Conservation (phyloP, 2,113 vertebrate genomes). For the Nycticebus coucang region DNA sequence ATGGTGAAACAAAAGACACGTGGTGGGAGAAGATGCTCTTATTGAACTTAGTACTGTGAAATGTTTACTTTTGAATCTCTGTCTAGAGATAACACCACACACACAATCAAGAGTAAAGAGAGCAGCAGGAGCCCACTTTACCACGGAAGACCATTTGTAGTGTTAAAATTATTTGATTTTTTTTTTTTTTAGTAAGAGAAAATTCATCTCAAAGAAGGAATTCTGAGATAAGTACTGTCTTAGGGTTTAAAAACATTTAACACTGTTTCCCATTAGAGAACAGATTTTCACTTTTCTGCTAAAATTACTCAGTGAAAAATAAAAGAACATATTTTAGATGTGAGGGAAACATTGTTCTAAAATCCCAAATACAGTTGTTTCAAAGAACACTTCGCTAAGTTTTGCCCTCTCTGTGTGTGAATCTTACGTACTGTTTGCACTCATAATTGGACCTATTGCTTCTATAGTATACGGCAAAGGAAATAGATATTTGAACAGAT, state of each 20-base stretch:
- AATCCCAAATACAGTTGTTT: background rate
- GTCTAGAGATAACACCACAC: background rate
- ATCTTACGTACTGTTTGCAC: accelerated
- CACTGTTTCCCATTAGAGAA: background rate
- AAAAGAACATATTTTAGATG: background rate
- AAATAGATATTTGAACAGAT: background rate
- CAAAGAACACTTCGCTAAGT: background rate
- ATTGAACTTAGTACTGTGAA: background rate
- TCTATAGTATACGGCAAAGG: background rate
- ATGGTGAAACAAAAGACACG: background rate
- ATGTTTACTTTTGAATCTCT: background rate
- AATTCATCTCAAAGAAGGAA: background rate
- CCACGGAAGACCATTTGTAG: background rate
- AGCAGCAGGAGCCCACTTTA: accelerated
- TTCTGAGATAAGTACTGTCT: background rate
- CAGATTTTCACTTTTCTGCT: background rate
- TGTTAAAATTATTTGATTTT: background rate
- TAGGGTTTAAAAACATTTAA: background rate
- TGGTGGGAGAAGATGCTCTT: background rate
- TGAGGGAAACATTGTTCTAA: background rate
- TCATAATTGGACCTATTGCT: background rate
- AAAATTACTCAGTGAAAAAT: background rate
- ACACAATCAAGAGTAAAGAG: background rate
- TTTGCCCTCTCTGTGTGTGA: background rate
- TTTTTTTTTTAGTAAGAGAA: background rate